Conservation (phyloP, 2,797 vertebrate species). For the Molossus molossus region DNA sequence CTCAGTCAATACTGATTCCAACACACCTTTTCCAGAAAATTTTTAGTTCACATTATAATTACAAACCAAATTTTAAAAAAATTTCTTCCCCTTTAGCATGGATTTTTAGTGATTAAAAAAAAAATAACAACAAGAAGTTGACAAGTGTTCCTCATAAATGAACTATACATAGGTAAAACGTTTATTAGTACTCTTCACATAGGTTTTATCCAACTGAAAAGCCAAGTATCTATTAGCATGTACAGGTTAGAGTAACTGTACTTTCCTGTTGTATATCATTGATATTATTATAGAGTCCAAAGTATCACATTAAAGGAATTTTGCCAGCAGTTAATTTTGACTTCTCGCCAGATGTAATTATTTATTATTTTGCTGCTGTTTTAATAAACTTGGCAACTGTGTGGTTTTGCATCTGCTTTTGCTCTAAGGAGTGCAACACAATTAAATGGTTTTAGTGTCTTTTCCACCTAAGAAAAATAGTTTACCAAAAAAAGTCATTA, state of each 20-base stretch:
- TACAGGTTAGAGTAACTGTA: conserved; percentile 26
- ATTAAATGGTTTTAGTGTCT: conserved; percentile 39
- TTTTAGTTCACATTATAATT: conserved; percentile 43
- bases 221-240: neutral
- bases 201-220: neutral
- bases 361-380: conserved; percentile 52
- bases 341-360: conserved; percentile 9
- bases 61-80: conserved; percentile 39
- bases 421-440: conserved; percentile 39
- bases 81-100: conserved; percentile 27
- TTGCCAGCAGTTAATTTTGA: conserved; percentile 18
- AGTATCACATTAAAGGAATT: conserved; percentile 57
- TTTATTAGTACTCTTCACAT: neutral
- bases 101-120: neutral
- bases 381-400: conserved; percentile 49
- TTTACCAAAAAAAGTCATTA: conserved; percentile 22
- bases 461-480: conserved; percentile 4
- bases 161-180: conserved; percentile 36
- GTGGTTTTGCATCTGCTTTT: conserved; percentile 54
- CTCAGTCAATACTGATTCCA: conserved; percentile 2
- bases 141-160: neutral
- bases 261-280: conserved; percentile 30
- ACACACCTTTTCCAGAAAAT: conserved; percentile 35
- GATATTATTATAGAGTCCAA: neutral
- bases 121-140: neutral